Base-by-base conservation (phyloP, 2,888 invertebrate species). In the Ectemnius continuus region DNA sequence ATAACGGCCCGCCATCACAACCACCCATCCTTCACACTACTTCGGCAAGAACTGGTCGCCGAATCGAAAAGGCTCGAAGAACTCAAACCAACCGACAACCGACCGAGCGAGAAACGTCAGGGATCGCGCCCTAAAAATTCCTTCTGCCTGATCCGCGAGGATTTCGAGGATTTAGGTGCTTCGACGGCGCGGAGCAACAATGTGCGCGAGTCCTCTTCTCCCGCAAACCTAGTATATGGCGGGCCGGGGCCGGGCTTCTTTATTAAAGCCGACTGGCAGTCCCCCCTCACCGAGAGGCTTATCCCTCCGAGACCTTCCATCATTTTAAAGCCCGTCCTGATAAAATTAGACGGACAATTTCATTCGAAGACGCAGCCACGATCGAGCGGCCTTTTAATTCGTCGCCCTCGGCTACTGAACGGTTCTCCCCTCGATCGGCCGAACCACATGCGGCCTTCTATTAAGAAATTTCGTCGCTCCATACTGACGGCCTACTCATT, bases 291-390 rank as follows among this genome's bases (percentile, higher is more conserved):
- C 69, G 65, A 67, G 63, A 18, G 78, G 73, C 82, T 84, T 82
- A 84, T 88, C 87, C 89, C 86, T 67, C 66, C 79, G 89, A 86
- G 89, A 87, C 86, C 85, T 86, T 88, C 85, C 87, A 87, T 89
- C 88, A 88, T 88, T 89, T 89, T 88, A 89, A 89, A 89, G 87
- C 86, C 86, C 75, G 80, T 75, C 84, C 84, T 83, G 84, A 87
- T 84, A 81, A 86, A 89, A 89, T 89, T 89, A 89, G 87, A 86
- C 87, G 86, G 86, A 84, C 88, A 88, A 89, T 89, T 89, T 89
- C 86, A 86, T 89, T 87, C 81, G 79, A 82, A 83, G 85, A 81
- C 80, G 76, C 70, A 64, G 67, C 74, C 67, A 52, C 82, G 80
- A 80, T 83, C 81, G 82, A 78, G 80, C 72, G 77, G 67, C 83